Evolutionary conservation across 2,113 vertebrate genomes (phyloP), one percentile per base, ranked within the genome.

Genomic region (Podarcis cretensis): DNA sequence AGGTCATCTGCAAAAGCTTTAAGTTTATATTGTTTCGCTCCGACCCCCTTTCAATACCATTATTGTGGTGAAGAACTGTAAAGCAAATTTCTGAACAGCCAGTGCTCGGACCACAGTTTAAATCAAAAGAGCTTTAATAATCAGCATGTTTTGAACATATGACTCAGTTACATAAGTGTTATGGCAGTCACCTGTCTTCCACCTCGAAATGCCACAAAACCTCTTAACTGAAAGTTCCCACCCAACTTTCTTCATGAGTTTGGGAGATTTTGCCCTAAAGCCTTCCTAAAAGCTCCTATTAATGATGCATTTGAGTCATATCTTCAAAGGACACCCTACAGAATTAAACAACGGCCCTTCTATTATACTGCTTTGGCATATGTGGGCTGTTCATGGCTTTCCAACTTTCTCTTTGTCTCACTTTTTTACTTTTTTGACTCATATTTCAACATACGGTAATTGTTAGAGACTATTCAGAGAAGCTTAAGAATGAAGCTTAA

Each of bases 381-480:
- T 63, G 3, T 63, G 59, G 59, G 69, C n/a, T n/a, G 69, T 10
- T 73, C 30, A 27, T 80, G 27, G 3, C 14, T 54, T n/a, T 35
- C 48, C 59, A 71, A 69, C 54, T 87, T 93, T 91, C 35, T 54
- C 37, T 88, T 86, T 54, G 10, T 10, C 48, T 54, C 48, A 54
- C 10, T 54, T 48, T 48, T 48, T 48, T 48, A 2, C 48, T 48
- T 12, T 54, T 12, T 54, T 84, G 43, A 76, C 8, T 81, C 6
- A 30, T 63, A 3, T 5, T 23, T 10, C 2, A 81, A 1, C 25
- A 54, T 48, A 37, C 37, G 37, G 37, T 37, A 6, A 0, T 75
- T 2, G 74, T 91, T 86, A 74, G 6, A 83, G 57, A 87, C 48
- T 37, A 77, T 68, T 23, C 13, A 9, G n/a, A 88, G 20, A 68